Evolutionary conservation across 2,113 vertebrate species (phyloP), one percentile per base, ranked within the genome.

Genomic region (Phodopus roborovskii): DNA sequence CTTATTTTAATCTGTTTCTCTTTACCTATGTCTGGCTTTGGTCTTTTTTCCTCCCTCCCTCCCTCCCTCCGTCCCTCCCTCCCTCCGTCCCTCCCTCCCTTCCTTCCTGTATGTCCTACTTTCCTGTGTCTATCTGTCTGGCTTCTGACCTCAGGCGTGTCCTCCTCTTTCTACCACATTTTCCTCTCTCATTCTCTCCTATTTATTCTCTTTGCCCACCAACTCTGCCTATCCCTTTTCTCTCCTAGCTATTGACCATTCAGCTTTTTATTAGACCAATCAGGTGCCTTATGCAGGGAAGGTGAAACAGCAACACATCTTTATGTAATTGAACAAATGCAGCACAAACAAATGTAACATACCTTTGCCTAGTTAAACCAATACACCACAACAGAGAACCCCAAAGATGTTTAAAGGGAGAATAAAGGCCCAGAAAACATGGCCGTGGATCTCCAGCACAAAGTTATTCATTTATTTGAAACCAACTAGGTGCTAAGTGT

Each of bases 11-110:
- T 22, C 70, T 71, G 70, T 71, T 71, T 71, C 70, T 71, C 36
- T 71, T 71, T 71, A 20, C 39, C 16, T 71, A 60, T 10, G 10
- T 39, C 39, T 71, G 20, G 36, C 19, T 36, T 39, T 39, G 19
- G 70, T 56, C 12, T 56, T 56, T 56, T 56, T 6, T 9, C 50
- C 50, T 9, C 50, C 50, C 50, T 12, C 8, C 50, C 8, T 12
- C 8, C 50, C 8, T 11, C 33, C 16, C 7, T 19, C 36, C 70
- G 26, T 28, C 28, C 26, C 20, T 71, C 19, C 16, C 60, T 26
- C 2, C 9, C 60, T 26, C 2, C 3, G 0, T 26, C 1, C 3
- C 22, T 26, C 1, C 2, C 60, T 62, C 2, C 8, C 22, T 26
- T 20, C 7, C 22, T 62, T 24, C 26, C 11, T 71, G 53, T 56